Evolutionary conservation across 2,113 vertebrate genomes (phyloP), one percentile per base, ranked within the genome.

Genomic region (Oenanthe melanoleuca): DNA sequence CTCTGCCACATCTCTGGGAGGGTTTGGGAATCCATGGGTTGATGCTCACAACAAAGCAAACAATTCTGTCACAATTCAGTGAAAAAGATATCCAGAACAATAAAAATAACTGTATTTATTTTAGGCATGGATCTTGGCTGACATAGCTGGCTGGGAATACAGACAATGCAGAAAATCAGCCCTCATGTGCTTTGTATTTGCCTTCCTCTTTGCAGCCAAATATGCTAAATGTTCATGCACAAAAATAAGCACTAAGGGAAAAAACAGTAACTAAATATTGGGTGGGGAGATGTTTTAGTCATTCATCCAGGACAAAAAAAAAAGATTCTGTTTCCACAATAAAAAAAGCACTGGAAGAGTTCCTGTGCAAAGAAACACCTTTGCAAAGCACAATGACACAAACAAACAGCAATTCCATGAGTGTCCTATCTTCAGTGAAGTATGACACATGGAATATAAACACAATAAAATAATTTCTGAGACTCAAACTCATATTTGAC

Each of bases 61-160:
- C 25, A 65, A 38, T 61, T 80, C 14, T 90, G 59, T 88, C 66
- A 77, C 71, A 61, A 79, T 77, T 82, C 79, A 80, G 50, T 7
- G 72, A 34, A 83, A 73, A 69, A 80, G 49, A 85, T 53, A 72
- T 38, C 59, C 42, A 88, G 29, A 89, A 87, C 53, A 86, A 89
- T 61, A 69, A 79, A 92, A 96, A 86, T 24, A 65, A 73, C 37
- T 56, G 47, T 86, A 55, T 91, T 88, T 87, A 92, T 86, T 96
- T 89, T 55, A 72, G 67, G 64, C 75, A 88, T 14, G 52, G 49
- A 70, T 74, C 84, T 94, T 94, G 89, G 80, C 81, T 81, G 61
- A 60, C 3, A 4, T n/a, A 92, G 40, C n/a, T 87, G 93, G 49
- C 89, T 79, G 71, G 28, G 57, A 92, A 69, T 55, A 75, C 2